These are phyloP conservation scores for Eulacestoma nigropectus DNA, from an alignment of 2,113 vertebrate species.

Conservation along the genomic window DNA sequence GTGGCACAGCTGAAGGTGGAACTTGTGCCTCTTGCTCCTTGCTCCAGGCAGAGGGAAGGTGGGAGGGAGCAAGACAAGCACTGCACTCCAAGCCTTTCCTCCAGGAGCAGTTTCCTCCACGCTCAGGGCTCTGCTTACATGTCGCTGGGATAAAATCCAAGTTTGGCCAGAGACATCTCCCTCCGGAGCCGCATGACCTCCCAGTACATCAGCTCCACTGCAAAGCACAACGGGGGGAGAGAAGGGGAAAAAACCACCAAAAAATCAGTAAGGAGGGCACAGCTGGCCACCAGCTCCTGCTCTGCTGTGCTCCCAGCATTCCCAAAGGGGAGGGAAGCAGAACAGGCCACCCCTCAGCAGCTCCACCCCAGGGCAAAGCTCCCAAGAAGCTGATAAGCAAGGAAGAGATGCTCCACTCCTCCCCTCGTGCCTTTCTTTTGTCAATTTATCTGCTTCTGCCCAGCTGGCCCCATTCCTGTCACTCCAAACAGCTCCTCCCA, in stretches of 20 bases:
- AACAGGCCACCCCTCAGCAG: neutral
- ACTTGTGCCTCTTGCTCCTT: neutral
- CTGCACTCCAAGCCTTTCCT: neutral
- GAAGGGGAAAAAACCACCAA: too few species aligned
- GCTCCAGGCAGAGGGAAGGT: neutral
- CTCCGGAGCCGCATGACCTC: conserved; percentile 89
- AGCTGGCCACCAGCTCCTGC: neutral
- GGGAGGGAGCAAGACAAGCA: neutral
- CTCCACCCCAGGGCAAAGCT: neutral
- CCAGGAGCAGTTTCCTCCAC: neutral
- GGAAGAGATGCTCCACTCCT: neutral
- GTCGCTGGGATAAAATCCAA: conserved; percentile 87
- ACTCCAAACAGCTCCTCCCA: neutral
- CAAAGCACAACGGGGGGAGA: neutral
- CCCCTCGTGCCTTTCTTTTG: neutral
- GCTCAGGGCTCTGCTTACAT: conserved; percentile 58
- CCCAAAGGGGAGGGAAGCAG: neutral
- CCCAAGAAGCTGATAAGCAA: neutral
- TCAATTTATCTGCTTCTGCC: neutral
- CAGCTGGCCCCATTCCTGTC: neutral
- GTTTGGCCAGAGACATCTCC: conserved; percentile 93
- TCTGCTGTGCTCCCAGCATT: neutral
- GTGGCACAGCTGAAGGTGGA: neutral
- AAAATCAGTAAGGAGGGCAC: neutral
- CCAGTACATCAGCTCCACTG: conserved; percentile 96